phyloP scores from a whole-genome alignment of 1,140 invertebrate species.

The Glossosoma conforme region DNA sequence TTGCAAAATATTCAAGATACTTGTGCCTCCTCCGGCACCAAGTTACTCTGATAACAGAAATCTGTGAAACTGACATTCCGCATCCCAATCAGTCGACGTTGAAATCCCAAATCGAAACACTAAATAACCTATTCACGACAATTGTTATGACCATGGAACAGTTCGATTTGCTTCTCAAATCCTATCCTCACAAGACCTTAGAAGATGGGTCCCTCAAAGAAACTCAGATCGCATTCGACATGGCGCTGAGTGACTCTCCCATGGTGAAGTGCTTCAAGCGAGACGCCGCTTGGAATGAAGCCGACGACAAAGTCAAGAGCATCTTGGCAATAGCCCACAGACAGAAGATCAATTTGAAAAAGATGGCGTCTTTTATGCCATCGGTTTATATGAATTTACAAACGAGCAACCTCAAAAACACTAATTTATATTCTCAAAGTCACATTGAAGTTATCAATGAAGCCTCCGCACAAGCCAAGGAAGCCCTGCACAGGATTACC shows the following conservation, averaged over 20 bases:
- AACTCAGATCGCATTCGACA: constrained; percentile 37
- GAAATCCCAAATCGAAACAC: constrained; percentile 33
- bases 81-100: constrained; percentile 35
- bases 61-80: constrained; percentile 38
- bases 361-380: constrained; percentile 36
- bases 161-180: constrained; percentile 53
- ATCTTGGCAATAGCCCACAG: constrained; percentile 42
- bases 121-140: constrained; percentile 49
- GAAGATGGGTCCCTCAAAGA: constrained; percentile 22
- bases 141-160: constrained; percentile 54
- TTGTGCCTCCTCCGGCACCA: constrained; percentile 46
- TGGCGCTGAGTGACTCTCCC: constrained; percentile 39
- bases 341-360: constrained; percentile 41
- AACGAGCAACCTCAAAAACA: constrained; percentile 28
- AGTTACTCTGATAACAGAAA: constrained; percentile 40
- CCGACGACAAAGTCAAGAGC: constrained; percentile 42
- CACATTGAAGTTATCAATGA: constrained; percentile 40
- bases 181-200: constrained; percentile 51
- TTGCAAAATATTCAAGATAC: constrained; percentile 46
- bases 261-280: constrained; percentile 49
- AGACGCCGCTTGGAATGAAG: constrained; percentile 47
- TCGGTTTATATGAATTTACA: constrained; percentile 34
- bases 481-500: constrained; percentile 33
- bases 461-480: constrained; percentile 37
- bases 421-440: constrained; percentile 35